These are phyloP conservation scores for Clostera curtula DNA, from an alignment of 2,888 invertebrate genomes.

Conservation along the genomic window DNA sequence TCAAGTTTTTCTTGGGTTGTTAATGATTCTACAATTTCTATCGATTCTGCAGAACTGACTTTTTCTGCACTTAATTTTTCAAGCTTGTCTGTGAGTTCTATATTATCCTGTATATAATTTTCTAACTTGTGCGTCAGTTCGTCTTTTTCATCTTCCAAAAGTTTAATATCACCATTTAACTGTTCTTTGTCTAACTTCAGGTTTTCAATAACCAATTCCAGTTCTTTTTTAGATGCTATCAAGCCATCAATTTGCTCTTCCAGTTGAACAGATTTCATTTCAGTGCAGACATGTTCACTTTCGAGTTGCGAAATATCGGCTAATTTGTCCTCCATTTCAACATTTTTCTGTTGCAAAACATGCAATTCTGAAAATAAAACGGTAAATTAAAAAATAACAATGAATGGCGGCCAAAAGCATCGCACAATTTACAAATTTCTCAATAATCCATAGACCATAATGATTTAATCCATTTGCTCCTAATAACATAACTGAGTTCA, in stretches of 20 bases:
- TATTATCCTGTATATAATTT: constrained; percentile 81
- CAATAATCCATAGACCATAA: not conserved
- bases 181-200: constrained; percentile 71
- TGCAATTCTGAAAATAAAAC: constrained; percentile 63
- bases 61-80: constrained; percentile 83
- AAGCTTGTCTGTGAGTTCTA: constrained; percentile 81
- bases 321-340: constrained; percentile 75
- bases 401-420: no score
- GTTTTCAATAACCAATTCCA: constrained; percentile 64
- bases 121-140: constrained; percentile 77
- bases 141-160: constrained; percentile 75
- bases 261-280: constrained; percentile 84
- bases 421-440: no score
- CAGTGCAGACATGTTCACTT: constrained; percentile 82
- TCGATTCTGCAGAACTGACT: constrained; percentile 84
- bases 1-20: constrained; percentile 82
- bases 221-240: constrained; percentile 60
- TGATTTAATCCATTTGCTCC: not conserved
- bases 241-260: constrained; percentile 83
- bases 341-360: constrained; percentile 76
- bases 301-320: constrained; percentile 77
- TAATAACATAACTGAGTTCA: not conserved
- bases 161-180: constrained; percentile 70
- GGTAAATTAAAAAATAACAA: constrained; percentile 5
- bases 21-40: constrained; percentile 82